These are phyloP conservation scores for Drymodes brunneopygia DNA, from an alignment of 2,113 vertebrate genomes.

Conservation along the genomic window DNA sequence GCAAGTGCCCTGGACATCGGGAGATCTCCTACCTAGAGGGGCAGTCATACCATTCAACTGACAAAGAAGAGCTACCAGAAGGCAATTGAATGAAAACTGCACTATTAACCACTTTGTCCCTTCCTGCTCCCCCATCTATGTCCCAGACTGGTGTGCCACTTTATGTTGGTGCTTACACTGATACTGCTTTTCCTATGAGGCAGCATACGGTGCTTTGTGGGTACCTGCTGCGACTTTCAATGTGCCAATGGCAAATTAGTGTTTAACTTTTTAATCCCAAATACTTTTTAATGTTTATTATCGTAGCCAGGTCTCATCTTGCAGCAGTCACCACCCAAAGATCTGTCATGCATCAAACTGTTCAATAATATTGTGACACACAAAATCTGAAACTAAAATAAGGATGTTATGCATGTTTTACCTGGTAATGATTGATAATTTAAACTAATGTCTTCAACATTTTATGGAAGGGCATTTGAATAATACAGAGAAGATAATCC, in stretches of 20 bases:
- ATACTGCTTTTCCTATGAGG: neutral
- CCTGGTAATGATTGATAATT: neutral
- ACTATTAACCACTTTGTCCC: neutral
- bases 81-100: neutral
- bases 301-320: neutral
- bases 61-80: neutral
- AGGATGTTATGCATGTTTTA: neutral
- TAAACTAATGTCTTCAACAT: neutral
- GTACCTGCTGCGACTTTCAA: neutral
- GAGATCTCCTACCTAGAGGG: neutral
- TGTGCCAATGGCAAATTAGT: neutral
- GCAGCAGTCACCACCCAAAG: neutral
- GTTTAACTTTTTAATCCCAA: neutral
- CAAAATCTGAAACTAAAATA: neutral
- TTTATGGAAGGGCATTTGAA: neutral
- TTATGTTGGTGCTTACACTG: neutral
- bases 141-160: accelerated
- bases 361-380: neutral
- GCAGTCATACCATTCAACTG: neutral
- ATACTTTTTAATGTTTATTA: neutral
- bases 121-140: accelerated
- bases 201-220: neutral
- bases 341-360: neutral
- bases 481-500: neutral
- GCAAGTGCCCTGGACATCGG: neutral